Evolutionary conservation across 2,888 invertebrate genomes (phyloP).

Genomic region (Esperia sulphurella): DNA sequence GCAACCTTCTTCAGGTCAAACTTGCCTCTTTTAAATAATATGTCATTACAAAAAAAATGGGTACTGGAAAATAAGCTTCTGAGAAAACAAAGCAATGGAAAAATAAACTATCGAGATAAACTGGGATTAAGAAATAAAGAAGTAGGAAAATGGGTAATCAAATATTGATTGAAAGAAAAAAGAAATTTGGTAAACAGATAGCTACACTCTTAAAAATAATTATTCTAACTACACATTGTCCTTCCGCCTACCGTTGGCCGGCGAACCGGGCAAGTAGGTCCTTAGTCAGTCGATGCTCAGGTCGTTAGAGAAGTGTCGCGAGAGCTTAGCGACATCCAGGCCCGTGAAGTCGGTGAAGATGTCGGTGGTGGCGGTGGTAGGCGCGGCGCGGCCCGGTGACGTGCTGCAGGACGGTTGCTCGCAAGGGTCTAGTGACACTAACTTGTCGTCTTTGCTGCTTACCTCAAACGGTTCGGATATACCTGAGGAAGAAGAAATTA

Average conservation of each 20-base stretch:
- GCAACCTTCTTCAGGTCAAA: no score
- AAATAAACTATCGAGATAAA: no score
- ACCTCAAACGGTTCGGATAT: conserved; percentile 74
- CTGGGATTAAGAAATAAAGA: no score
- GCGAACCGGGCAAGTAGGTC: conserved; percentile 66
- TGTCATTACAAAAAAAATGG: no score
- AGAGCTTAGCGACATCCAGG: conserved; percentile 66
- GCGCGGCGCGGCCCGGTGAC: conserved; percentile 34
- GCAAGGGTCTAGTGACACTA: conserved; percentile 41
- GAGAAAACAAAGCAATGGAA: no score
- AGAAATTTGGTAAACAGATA: no score
- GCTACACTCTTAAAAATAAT: neutral
- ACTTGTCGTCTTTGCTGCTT: conserved; percentile 59
- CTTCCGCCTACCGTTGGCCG: conserved; percentile 38
- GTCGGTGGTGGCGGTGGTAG: conserved; percentile 51
- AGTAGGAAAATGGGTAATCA: no score
- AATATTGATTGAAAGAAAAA: neutral
- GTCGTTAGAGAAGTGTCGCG: conserved; percentile 71
- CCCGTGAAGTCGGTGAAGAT: conserved; percentile 72
- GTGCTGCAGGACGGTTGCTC: conserved; percentile 46
- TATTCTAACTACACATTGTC: neutral
- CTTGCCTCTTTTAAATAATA: no score
- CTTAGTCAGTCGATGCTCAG: conserved; percentile 76
- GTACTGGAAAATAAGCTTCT: no score
- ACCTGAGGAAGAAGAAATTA: conserved; percentile 36